Conservation (phyloP, 2,888 invertebrate species). For the Cantharis flavilabris region DNA sequence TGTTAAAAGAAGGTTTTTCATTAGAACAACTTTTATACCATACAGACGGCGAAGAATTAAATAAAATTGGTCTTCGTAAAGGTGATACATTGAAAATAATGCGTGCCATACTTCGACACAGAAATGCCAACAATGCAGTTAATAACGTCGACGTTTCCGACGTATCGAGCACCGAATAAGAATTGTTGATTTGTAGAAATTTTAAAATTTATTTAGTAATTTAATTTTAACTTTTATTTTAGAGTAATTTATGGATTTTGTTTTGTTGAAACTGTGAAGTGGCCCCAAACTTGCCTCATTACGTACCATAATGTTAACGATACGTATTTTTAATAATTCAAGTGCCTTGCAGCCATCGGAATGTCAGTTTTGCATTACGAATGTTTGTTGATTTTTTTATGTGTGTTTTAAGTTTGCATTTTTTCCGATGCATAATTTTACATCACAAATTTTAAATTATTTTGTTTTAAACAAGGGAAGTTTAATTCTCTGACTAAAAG, state of each 20-base stretch:
- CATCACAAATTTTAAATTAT: not conserved
- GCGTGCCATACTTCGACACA: slow-evolving; percentile 75
- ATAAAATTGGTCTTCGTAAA: slow-evolving; percentile 77
- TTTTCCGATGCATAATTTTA: not conserved
- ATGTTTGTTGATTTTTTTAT: not conserved
- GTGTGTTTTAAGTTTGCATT: slow-evolving; percentile 2
- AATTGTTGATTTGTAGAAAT: not conserved
- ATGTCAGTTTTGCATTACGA: not conserved
- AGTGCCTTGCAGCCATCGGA: not conserved
- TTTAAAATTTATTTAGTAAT: slow-evolving; percentile 2
- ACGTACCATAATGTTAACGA: not conserved
- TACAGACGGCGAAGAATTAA: slow-evolving; percentile 81
- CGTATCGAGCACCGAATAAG: not conserved
- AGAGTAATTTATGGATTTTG: not conserved
- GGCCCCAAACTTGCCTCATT: not conserved
- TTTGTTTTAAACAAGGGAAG: not conserved
- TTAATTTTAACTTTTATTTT: not conserved
- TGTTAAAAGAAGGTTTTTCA: slow-evolving; percentile 76
- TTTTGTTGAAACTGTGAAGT: not conserved
- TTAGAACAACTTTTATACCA: slow-evolving; percentile 79
- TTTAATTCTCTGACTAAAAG: not conserved
- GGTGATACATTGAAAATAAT: slow-evolving; percentile 85
- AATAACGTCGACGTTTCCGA: not conserved
- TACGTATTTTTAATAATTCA: not conserved
- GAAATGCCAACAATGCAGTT: slow-evolving; percentile 39